These are phyloP conservation scores for Hirundo rustica DNA, from an alignment of 2,797 vertebrate genomes.

Conservation along the genomic window DNA sequence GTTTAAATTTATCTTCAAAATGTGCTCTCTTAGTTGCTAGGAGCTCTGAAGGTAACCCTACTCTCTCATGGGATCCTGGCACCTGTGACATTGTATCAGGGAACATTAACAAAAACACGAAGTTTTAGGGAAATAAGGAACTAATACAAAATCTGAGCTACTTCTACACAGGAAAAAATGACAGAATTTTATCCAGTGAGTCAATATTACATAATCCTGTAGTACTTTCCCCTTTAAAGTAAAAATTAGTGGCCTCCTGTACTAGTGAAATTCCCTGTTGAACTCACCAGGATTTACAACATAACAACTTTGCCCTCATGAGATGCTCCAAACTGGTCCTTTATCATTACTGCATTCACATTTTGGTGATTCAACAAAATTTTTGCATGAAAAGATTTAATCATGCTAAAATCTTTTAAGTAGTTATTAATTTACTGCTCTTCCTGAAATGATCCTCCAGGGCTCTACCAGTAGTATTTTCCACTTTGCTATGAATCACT, in stretches of 20 bases:
- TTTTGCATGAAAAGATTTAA: not conserved
- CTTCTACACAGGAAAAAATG: not conserved
- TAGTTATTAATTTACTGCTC: not conserved
- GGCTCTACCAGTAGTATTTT: not conserved
- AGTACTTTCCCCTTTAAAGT: not conserved
- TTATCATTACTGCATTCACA: not conserved
- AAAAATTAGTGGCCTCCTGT: not conserved
- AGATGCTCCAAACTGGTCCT: not conserved
- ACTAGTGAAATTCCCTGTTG: not conserved
- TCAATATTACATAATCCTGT: not conserved
- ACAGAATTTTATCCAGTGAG: not conserved
- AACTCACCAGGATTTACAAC: not conserved
- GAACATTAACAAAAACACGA: conserved; percentile 80
- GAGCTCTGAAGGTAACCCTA: conserved; percentile 90
- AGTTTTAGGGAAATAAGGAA: conserved; percentile 26
- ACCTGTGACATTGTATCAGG: conserved; percentile 86
- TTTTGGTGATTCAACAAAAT: not conserved
- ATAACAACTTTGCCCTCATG: accelerated
- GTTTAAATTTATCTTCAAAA: conserved; percentile 89
- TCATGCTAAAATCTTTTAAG: not conserved
- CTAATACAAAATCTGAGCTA: not conserved
- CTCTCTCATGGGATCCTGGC: conserved; percentile 87
- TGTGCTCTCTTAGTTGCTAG: conserved; percentile 78
- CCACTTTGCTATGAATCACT: not conserved
- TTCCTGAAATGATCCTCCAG: not conserved